phyloP scores from a whole-genome alignment of 30 jellyfish, hydroid and myxozoan genomes.

The Turritopsis dohrnii region DNA sequence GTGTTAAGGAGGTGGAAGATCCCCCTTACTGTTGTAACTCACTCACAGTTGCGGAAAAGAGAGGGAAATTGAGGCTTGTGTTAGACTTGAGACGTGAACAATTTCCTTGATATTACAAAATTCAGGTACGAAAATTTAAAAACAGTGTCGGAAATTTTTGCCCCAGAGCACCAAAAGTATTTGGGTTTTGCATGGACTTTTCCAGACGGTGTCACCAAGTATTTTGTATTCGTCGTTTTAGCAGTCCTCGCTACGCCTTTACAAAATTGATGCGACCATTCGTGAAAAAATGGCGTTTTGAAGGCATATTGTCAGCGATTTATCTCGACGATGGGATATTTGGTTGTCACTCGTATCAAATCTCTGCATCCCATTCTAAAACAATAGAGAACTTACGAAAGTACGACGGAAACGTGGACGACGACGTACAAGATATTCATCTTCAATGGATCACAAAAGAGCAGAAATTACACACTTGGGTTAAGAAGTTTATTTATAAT shows the following conservation, averaged over 20 bases:
- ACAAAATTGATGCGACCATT: conserved; percentile 9
- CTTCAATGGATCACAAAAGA: no score
- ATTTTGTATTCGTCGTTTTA: background rate
- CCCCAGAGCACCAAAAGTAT: background rate
- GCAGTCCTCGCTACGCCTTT: background rate
- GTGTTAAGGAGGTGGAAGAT: background rate
- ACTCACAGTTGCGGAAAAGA: background rate
- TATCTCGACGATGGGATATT: background rate
- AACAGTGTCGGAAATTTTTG: background rate
- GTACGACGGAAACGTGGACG: no score
- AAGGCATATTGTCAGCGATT: background rate
- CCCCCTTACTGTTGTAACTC: background rate
- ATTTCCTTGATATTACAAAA: background rate
- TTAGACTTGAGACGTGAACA: background rate
- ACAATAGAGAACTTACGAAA: no score
- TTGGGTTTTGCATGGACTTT: conserved; percentile 8
- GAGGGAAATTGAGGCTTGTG: conserved; percentile 6
- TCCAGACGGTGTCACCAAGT: background rate
- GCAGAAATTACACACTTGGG: no score
- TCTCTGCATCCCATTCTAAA: no score
- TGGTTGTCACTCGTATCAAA: background rate
- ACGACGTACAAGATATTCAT: no score
- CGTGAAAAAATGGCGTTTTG: background rate
- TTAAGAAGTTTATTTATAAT: no score
- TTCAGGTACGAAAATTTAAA: conserved; percentile 1